Conservation (phyloP, 1,140 invertebrate genomes). For the Procambarus clarkii region DNA sequence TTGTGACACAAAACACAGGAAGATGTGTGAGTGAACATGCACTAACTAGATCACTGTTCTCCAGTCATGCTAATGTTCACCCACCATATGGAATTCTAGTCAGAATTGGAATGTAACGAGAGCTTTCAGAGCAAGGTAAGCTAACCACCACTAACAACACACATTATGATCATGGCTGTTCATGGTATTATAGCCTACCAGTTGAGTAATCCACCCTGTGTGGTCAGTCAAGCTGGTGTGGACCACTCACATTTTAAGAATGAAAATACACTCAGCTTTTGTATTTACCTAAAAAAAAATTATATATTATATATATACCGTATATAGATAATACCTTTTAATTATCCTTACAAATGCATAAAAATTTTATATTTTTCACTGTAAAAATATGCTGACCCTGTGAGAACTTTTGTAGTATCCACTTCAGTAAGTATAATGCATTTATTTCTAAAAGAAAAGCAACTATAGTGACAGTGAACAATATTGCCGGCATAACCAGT, state of each 20-base stretch:
- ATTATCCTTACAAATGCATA: neutral
- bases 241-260: constrained; percentile 11
- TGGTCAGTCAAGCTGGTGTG: constrained; percentile 15
- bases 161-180: neutral
- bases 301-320: neutral
- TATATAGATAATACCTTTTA: neutral
- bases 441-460: constrained; percentile 41
- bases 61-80: constrained; percentile 21
- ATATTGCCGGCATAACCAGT: constrained; percentile 21
- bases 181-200: constrained; percentile 9
- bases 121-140: constrained; percentile 28
- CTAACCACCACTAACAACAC: constrained; percentile 15
- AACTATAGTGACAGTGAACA: constrained; percentile 27
- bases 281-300: neutral
- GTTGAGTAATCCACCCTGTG: constrained; percentile 18
- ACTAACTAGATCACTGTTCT: constrained; percentile 8
- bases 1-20: constrained; percentile 36
- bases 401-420: neutral
- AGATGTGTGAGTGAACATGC: neutral
- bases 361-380: neutral
- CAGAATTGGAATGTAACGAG: constrained; percentile 54
- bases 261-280: neutral
- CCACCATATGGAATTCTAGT: constrained; percentile 41
- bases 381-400: neutral
- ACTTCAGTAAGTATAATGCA: constrained; percentile 3